Base-by-base conservation (phyloP, 2,113 vertebrate genomes). In the Actenoides hombroni region DNA sequence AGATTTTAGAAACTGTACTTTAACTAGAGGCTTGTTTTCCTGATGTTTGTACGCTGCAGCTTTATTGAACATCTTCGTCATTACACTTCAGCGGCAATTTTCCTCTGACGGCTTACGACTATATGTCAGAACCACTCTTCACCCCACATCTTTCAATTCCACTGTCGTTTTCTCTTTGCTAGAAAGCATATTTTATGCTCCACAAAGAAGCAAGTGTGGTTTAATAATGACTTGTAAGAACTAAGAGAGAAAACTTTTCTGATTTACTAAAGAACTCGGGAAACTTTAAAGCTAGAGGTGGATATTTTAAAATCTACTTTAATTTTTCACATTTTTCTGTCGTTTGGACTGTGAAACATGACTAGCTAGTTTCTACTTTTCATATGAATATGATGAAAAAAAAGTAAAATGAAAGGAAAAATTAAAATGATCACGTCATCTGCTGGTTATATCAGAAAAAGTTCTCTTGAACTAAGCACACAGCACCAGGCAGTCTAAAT, bases 11-110 rank as follows among this genome's bases (percentile, higher is more conserved):
- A 95, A 76, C 26, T 15, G 15, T 51, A 7, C 78, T 96, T 88
- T 23, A 75, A 77, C 64, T 76, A 78, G 51, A 33, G 39, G 33
- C 13, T 70, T 76, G 16, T 49, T 81, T 90, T 48, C 31, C 63
- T 78, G 86, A 40, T 2, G 2, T 44, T 73, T 42, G 23, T 77
- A 67, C 31, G 4, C 54, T 56, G 54, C 42, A 63, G 37, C 24
- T 89, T 84, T 94, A 93, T 83, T 82, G 86, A 92, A 84, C 69
- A 51, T 53, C 59, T 95, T 93, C 81, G 68, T 96, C 80, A 88
- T 59, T 44, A 13, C 0, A 0, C 20, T 86, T 90, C 56, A 63
- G 53, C 5, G 12, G 69, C 56, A 84, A 18, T 78, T 75, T 70
- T 78, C 61, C 53, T 83, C 74, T 1, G 1, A 76, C 25, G 71